Base-by-base conservation (phyloP, 2,888 invertebrate species). In the Sepioteuthis lessoniana region DNA sequence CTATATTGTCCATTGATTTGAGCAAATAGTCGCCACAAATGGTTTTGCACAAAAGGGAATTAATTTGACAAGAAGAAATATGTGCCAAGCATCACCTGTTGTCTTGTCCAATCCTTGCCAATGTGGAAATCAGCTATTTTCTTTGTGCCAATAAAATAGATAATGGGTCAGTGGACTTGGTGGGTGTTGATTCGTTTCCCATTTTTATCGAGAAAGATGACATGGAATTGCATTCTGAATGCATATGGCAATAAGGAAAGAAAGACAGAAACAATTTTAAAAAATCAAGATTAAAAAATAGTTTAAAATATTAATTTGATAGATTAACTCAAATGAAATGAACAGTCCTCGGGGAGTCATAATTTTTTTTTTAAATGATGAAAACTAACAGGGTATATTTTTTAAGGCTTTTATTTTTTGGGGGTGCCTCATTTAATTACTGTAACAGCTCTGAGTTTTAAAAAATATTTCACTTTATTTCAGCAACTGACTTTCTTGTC, bases 221-320 rank as follows among this genome's bases (percentile, higher is more conserved):
- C 35, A 76, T 76, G 76, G n/a, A 76, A 76, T 76, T 76, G 76
- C n/a, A 76, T 76, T 76, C n/a, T 76, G 76, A 76, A 76, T 76
- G n/a, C n/a, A n/a, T 76, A 76, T 16, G n/a, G 76, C n/a, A 35
- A n/a, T 76, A n/a, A 76, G n/a, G n/a, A 76, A 0, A 76, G 76
- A 35, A 35, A 31, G 4, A n/a, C 76, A n/a, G n/a, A 13, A 13
- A 2, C 25, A 31, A 31, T 31, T 31, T 60, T 5, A 60, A 60
- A 28, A 76, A n/a, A 10, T 2, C n/a, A n/a, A n/a, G 25, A 76
- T n/a, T 10, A 3, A 0, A 60, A 60, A 8, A 60, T 7, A 28
- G 60, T 31, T 60, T 25, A 25, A 55, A 55, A 55, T 55, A 55
- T 55, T 13, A 76, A 76, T 8, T 76, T 76, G 76, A 76, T n/a